Evolutionary conservation across 2,113 vertebrate species (phyloP), one percentile per base, ranked within the genome.

Genomic region (Mesitornis unicolor): DNA sequence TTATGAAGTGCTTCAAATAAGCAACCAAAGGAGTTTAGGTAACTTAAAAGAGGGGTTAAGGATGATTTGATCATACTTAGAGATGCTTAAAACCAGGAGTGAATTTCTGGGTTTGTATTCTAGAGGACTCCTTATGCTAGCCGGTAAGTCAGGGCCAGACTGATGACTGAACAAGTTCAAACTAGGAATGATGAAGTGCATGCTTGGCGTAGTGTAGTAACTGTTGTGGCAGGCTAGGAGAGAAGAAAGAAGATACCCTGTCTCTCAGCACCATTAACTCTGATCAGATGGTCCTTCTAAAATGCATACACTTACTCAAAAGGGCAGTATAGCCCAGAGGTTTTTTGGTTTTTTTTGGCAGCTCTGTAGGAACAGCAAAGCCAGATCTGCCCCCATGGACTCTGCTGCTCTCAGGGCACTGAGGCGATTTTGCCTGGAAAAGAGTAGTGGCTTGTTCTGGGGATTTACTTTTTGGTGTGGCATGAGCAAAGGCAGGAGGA

Each of bases 271-370:
- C 29, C 28, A 3, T 2, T 54, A 38, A 4, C 7, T 70, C 0
- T 0, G 57, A 33, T 76, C 10, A 20, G 40, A 6, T 11, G 14
- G 47, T 87, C 18, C 31, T 61, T 50, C 29, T 89, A 5, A 33
- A 74, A 13, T 8, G n/a, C 0, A 0, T 35, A 3, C 16, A 13
- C 10, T 47, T 60, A 13, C 31, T 76, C 11, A 45, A n/a, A 65
- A 60, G 28, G 17, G 8, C 2, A 1, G 12, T n/a, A 8, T 42
- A 40, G 53, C 13, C 35, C 16, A 3, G 6, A 69, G 7, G 4
- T 26, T 36, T 43, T 0, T 28, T 35, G 13, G 35, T 35, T 0
- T 16, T 36, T 33, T 48, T 0, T 60, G n/a, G 54, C 35, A 87
- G 69, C 60, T 84, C 28, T 1, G 33, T 59, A 53, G 65, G 65